A percentile compares a stretch with the other conserved stretches of the same genome.
phyloP scores from a whole-genome alignment of 2,888 invertebrate genomes.

The Apotomis betuletana region DNA sequence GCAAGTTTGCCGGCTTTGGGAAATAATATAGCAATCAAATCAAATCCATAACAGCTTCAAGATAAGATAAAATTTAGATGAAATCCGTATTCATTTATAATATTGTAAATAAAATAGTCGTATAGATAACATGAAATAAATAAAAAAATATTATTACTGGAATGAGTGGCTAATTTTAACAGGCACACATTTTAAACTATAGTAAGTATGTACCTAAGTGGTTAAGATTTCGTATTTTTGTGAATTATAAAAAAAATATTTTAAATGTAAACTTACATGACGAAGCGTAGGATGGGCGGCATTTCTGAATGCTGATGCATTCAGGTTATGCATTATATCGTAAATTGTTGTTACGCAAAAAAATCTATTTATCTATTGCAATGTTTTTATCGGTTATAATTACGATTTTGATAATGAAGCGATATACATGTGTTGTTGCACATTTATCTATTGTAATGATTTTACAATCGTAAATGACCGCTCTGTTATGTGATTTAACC shows the following conservation, averaged over 20 bases:
- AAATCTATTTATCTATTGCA: conserved; percentile 38
- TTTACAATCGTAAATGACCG: conserved; percentile 9
- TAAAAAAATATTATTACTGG: too few species aligned
- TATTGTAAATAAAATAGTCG: too few species aligned
- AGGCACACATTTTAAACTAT: too few species aligned
- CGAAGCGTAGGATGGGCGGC: conserved; percentile 12
- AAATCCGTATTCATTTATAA: too few species aligned
- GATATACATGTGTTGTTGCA: conserved; percentile 22
- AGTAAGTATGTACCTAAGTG: neutral
- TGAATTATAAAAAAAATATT: neutral
- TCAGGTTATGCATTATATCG: conserved; percentile 27
- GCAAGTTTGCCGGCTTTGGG: too few species aligned
- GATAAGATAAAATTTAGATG: too few species aligned
- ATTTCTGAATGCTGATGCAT: conserved; percentile 18
- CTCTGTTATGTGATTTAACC: neutral
- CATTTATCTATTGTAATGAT: conserved; percentile 27
- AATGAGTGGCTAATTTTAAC: too few species aligned
- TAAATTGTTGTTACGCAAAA: conserved; percentile 28
- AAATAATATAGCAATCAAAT: too few species aligned
- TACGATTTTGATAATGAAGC: conserved; percentile 30
- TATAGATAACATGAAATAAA: too few species aligned
- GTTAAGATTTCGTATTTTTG: neutral
- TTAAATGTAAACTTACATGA: conserved; percentile 32
- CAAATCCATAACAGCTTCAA: too few species aligned
- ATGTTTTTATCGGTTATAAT: conserved; percentile 27